Evolutionary conservation across 2,113 vertebrate species (phyloP).

Genomic region (Melanocharis versteri): DNA sequence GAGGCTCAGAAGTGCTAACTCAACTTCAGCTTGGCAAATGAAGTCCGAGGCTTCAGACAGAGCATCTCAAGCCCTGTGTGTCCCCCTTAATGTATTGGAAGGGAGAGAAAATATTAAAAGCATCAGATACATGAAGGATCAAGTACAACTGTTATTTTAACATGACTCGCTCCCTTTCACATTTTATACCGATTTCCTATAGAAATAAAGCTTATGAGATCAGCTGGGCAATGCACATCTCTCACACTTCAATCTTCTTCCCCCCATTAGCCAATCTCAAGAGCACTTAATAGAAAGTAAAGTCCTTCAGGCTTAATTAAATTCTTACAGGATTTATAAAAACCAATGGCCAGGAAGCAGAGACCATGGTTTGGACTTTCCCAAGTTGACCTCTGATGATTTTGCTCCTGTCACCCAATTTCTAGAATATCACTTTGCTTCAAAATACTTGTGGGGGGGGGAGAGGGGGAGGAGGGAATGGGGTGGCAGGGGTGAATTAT

Average conservation of each 20-base stretch:
- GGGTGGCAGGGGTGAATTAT: neutral
- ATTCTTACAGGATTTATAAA: neutral
- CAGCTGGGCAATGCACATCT: neutral
- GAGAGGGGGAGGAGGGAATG: too few species aligned
- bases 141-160: neutral
- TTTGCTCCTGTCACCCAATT: neutral
- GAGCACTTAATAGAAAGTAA: neutral
- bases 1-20: neutral
- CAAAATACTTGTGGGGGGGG: fast-evolving
- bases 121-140: neutral
- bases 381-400: neutral
- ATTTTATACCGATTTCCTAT: neutral
- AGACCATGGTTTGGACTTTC: neutral
- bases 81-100: neutral
- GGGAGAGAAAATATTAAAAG: neutral
- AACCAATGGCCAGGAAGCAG: neutral
- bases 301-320: neutral
- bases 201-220: conserved; percentile 1
- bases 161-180: neutral
- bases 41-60: neutral
- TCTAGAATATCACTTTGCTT: neutral
- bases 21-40: conserved; percentile 12
- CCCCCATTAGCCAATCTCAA: neutral
- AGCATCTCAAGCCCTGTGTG: neutral
- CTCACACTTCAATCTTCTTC: neutral